Evolutionary conservation across 2,888 invertebrate genomes (phyloP).

Genomic region (Drepana falcataria): DNA sequence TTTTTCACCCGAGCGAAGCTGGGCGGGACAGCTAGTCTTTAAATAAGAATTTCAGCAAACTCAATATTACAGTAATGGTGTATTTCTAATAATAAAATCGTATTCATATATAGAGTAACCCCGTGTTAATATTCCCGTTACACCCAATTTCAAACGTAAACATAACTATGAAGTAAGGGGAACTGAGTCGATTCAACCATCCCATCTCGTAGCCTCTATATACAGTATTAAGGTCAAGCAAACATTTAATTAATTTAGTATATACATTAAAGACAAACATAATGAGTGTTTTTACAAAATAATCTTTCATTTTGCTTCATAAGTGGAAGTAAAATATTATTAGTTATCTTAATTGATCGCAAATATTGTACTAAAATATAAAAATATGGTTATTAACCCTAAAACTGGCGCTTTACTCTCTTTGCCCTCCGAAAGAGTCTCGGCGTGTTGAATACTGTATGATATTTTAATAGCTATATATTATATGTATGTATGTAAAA

Average conservation of each 20-base stretch:
- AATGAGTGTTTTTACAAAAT: not conserved
- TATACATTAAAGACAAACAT: conserved; percentile 8
- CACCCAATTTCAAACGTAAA: conserved; percentile 54
- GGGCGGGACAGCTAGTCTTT: not conserved
- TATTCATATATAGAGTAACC: conserved; percentile 17
- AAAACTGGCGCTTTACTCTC: too few relatives aligned
- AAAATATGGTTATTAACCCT: too few relatives aligned
- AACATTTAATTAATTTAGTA: conserved; percentile 27
- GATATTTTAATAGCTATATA: too few relatives aligned
- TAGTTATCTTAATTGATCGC: too few relatives aligned
- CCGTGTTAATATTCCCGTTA: conserved; percentile 33
- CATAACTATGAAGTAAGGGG: conserved; percentile 20
- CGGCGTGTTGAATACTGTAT: too few relatives aligned
- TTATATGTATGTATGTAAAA: too few relatives aligned
- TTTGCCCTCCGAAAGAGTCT: too few relatives aligned
- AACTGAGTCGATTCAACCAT: conserved; percentile 15
- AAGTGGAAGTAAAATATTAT: too few relatives aligned
- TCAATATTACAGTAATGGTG: not conserved
- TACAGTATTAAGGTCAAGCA: conserved; percentile 20
- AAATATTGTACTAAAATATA: too few relatives aligned
- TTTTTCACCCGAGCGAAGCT: too few relatives aligned
- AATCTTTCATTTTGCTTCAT: too few relatives aligned
- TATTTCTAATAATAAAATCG: conserved; percentile 38
- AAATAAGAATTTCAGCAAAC: not conserved
- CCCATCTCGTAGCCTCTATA: conserved; percentile 23